Percentiles rank a stretch among this genome's conserved stretches.
Evolutionary conservation across 2,113 vertebrate species (phyloP).

Genomic region (Caracal caracal): DNA sequence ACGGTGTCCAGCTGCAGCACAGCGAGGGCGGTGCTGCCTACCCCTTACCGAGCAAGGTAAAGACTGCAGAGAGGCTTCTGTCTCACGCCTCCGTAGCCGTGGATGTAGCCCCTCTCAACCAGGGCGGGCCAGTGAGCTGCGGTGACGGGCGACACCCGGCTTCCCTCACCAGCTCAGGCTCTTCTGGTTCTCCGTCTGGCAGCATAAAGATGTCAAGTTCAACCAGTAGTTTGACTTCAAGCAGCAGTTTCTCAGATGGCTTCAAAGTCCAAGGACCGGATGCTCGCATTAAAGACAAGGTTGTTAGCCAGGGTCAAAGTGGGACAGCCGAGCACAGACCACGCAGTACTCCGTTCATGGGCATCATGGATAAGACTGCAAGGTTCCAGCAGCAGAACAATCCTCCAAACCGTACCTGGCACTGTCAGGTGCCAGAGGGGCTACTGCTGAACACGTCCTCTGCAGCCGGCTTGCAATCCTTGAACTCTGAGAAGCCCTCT

Average conservation of each 20-base stretch:
- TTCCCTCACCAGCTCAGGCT: conserved; percentile 63
- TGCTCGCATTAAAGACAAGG: conserved; percentile 90
- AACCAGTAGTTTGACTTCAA: conserved; percentile 91
- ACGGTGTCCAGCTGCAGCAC: conserved; percentile 77
- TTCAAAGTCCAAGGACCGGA: conserved; percentile 90
- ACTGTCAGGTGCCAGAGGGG: conserved; percentile 87
- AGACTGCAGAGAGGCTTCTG: conserved; percentile 84
- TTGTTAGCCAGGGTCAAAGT: conserved; percentile 82
- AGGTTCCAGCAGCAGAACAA: conserved; percentile 90
- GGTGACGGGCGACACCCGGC: conserved; percentile 84
- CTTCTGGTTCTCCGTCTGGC: conserved; percentile 79
- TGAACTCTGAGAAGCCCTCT: conserved; percentile 86
- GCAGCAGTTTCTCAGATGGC: conserved; percentile 90
- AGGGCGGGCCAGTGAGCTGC: conserved; percentile 51
- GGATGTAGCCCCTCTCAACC: conserved; percentile 80
- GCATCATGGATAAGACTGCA: conserved; percentile 95
- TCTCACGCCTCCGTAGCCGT: conserved; percentile 82
- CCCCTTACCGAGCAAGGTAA: conserved; percentile 83
- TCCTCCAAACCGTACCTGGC: conserved; percentile 87
- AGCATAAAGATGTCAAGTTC: conserved; percentile 90
- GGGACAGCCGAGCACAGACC: conserved; percentile 89
- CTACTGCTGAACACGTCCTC: conserved; percentile 78
- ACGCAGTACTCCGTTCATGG: conserved; percentile 94
- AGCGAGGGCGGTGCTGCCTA: conserved; percentile 78
- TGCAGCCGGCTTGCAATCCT: conserved; percentile 81